Conservation (phyloP, 2,113 vertebrate genomes). For the Psettodes erumei region DNA sequence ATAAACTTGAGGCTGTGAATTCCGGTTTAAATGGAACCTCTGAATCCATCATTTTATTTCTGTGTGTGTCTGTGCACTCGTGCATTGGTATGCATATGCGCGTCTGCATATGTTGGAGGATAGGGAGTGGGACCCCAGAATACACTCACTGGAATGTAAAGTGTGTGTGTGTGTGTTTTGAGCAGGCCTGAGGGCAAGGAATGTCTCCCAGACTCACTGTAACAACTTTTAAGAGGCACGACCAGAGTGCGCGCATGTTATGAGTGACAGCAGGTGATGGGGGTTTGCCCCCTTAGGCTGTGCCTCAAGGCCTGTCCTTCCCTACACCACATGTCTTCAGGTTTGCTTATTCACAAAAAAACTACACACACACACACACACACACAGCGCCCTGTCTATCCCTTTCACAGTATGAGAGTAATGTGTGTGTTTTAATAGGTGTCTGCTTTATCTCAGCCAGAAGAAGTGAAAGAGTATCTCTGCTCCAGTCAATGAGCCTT, state of each 20-base stretch:
- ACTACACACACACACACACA: neutral
- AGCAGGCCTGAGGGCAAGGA: constrained; percentile 55
- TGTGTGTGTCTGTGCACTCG: constrained; percentile 7
- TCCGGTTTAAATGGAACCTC: constrained; percentile 29
- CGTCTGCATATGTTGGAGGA: constrained; percentile 69
- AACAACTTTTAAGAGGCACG: constrained; percentile 62
- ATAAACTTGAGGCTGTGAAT: neutral
- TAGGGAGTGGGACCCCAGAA: constrained; percentile 78
- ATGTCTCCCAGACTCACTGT: constrained; percentile 68
- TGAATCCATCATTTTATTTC: constrained; percentile 39
- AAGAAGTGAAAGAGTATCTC: constrained; percentile 52
- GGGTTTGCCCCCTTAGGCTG: constrained; percentile 47
- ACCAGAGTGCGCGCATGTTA: constrained; percentile 34
- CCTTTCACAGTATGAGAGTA: constrained; percentile 19
- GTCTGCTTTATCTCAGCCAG: constrained; percentile 65
- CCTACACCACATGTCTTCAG: constrained; percentile 28
- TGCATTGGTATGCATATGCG: constrained; percentile 63
- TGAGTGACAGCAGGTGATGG: constrained; percentile 76
- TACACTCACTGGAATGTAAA: constrained; percentile 75
- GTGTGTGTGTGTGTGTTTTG: constrained; percentile 72
- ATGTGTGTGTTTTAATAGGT: constrained; percentile 52
- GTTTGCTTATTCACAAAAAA: neutral
- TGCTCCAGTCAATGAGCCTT: constrained; percentile 60
- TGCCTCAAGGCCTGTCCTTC: constrained; percentile 39
- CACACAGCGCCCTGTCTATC: constrained; percentile 13